Percentiles rank a stretch among this genome's conserved stretches.
phyloP scores from a whole-genome alignment of 2,113 vertebrate genomes.

The Rhodinocichla rosea region DNA sequence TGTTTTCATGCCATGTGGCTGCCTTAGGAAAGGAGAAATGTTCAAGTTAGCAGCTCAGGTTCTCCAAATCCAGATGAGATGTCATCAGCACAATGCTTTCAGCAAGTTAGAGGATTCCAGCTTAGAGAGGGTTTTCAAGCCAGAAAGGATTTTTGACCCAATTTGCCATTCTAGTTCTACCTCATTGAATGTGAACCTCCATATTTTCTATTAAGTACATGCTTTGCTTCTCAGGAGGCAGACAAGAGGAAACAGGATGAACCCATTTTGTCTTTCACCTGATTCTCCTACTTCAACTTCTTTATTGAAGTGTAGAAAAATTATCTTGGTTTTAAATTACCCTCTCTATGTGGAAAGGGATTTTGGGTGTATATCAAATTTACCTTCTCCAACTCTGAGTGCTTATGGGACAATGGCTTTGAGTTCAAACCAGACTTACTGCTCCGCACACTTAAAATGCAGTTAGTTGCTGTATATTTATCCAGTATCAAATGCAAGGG shows the following conservation, averaged over 20 bases:
- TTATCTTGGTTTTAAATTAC: neutral
- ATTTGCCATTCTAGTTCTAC: rapidly evolving
- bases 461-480: neutral
- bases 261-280: neutral
- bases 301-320: neutral
- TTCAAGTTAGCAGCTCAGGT: neutral
- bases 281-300: neutral
- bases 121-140: neutral
- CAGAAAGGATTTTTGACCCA: neutral
- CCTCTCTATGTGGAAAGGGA: neutral
- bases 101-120: neutral
- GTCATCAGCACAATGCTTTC: neutral
- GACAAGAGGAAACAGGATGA: neutral
- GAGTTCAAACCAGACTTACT: neutral
- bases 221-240: neutral
- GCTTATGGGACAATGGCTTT: neutral
- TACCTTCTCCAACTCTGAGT: neutral
- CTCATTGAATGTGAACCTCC: neutral
- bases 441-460: neutral
- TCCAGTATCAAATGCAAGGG: neutral
- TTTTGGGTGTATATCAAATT: neutral
- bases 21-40: neutral
- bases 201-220: neutral
- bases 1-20: neutral
- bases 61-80: neutral